Evolutionary conservation across 1,140 invertebrate species (phyloP).

Genomic region (Drosophila ohnishii): DNA sequence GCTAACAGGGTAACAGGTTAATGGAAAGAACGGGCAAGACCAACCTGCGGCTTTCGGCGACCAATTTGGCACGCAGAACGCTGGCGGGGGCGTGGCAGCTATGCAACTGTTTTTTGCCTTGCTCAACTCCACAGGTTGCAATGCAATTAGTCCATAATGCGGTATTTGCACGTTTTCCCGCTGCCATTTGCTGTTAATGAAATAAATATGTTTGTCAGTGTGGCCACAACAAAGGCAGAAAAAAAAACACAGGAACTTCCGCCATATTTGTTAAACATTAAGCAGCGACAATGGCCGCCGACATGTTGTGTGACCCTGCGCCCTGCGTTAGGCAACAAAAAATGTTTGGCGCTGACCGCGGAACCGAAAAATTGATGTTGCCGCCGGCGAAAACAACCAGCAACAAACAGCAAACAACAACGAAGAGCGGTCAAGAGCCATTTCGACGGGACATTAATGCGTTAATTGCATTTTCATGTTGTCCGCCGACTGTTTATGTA

Average conservation of each 20-base stretch:
- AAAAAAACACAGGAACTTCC: background rate
- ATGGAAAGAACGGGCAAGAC: conserved; percentile 2
- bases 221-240: conserved; percentile 17
- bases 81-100: background rate
- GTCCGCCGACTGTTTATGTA: conserved; percentile 36
- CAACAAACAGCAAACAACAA: conserved; percentile 15
- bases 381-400: conserved; percentile 13
- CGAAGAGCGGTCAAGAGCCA: conserved; percentile 48
- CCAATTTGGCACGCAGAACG: conserved; percentile 35
- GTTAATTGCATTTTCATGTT: conserved; percentile 82
- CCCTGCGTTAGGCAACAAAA: conserved; percentile 46
- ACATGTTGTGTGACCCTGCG: conserved; percentile 4
- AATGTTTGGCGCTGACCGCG: conserved; percentile 30
- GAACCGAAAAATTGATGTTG: conserved; percentile 48
- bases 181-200: conserved; percentile 70
- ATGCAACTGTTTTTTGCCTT: conserved; percentile 36
- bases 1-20: conserved; percentile 23
- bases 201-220: conserved; percentile 52
- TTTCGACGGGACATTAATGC: conserved; percentile 74
- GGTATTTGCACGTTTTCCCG: conserved; percentile 38
- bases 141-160: conserved; percentile 68
- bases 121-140: conserved; percentile 67
- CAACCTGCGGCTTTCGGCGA: conserved; percentile 23
- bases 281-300: conserved; percentile 24
- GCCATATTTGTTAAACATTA: conserved; percentile 50